Base-by-base conservation (phyloP, 2,113 vertebrate genomes). In the Neolamprologus kungweensis region DNA sequence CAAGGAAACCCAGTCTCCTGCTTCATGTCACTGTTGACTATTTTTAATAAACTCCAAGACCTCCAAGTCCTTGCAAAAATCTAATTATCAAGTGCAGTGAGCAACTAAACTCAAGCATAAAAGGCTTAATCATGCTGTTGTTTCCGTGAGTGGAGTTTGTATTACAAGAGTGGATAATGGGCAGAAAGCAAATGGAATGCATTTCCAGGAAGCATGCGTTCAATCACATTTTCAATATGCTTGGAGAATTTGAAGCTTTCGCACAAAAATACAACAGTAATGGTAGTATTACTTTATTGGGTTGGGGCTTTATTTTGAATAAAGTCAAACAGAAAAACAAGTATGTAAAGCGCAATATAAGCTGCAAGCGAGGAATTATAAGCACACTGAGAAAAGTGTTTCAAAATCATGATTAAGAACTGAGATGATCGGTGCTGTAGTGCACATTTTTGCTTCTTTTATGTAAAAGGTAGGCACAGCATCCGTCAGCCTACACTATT, bases 71-170 rank as follows among this genome's bases (percentile, higher is more conserved):
- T 78, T 78, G 45, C 16, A 78, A 78, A 78, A 51, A 78, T 31
- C 73, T 51, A 78, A 78, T 78, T 78, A 78, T 78, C 73, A 78
- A 78, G 10, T 78, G 45, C 73, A 78, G 73, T 78, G 73, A 78
- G 26, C 26, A 33, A 51, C 73, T 33, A 78, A 78, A 78, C 73
- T 78, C 73, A 51, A 78, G 45, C 73, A 78, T 50, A 78, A 78
- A 78, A 78, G 47, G 26, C 26, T 78, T 78, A 78, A 78, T 78
- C 71, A 33, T 78, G 26, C 73, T 78, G 45, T n/a, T 51, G 45
- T 78, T 78, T 78, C 73, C 28, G 2, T 78, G 45, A 78, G 26
- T 78, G 73, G 45, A 51, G 73, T 78, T 78, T 78, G 73, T 51
- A 78, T 78, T 78, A 33, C 73, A 78, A 78, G 73, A 78, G 17